Percentiles rank a stretch among this genome's conserved stretches.
These are phyloP conservation scores for Atta texana DNA, from an alignment of 1,140 invertebrate genomes.

Conservation along the genomic window DNA sequence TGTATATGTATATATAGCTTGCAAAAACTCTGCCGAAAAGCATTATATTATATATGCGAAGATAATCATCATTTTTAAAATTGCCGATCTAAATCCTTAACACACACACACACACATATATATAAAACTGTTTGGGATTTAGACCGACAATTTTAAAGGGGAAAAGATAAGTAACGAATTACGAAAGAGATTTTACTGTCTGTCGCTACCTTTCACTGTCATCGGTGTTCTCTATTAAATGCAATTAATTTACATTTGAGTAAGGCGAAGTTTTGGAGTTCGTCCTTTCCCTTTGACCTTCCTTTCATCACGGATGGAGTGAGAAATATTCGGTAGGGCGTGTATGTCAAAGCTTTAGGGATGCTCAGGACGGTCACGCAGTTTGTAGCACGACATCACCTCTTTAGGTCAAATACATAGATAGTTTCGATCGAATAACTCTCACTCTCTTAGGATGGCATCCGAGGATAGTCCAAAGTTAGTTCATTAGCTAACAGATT, in stretches of 20 bases:
- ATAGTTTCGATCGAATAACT: constrained; percentile 28
- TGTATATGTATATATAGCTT: no score
- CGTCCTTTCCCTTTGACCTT: constrained; percentile 11
- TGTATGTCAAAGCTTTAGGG: constrained; percentile 12
- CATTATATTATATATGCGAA: no score
- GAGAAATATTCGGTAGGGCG: constrained; percentile 27
- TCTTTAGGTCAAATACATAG: constrained; percentile 14
- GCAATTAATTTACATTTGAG: constrained; percentile 33
- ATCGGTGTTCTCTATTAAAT: neutral
- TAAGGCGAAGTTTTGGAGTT: constrained; percentile 11
- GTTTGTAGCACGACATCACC: neutral
- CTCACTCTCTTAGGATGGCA: neutral
- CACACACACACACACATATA: no score
- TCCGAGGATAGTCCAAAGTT: neutral
- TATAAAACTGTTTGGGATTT: neutral
- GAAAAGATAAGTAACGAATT: constrained; percentile 26
- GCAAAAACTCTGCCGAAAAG: no score
- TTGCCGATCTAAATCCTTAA: no score
- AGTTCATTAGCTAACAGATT: constrained; percentile 65
- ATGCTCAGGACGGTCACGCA: constrained; percentile 19
- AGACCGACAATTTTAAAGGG: constrained; percentile 7
- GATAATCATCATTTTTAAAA: no score
- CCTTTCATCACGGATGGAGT: neutral
- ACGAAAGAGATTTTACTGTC: constrained; percentile 4
- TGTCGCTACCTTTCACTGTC: neutral